phyloP scores from a whole-genome alignment of 2,888 invertebrate species.

The Drosophila austrosaltans region DNA sequence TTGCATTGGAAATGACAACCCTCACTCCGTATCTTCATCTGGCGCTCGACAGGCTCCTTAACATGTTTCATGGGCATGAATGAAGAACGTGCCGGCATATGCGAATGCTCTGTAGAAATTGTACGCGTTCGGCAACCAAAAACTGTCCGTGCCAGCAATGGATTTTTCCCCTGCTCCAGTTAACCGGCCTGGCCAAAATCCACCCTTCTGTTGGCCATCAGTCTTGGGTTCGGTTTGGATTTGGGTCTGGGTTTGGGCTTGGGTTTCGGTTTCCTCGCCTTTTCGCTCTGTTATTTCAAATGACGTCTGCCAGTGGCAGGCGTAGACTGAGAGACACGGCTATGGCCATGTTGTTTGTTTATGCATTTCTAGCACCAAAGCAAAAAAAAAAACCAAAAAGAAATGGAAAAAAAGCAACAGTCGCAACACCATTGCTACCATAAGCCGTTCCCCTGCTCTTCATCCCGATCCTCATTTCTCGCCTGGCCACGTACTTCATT shows the following conservation, averaged over 20 bases:
- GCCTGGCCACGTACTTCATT: conserved; percentile 67
- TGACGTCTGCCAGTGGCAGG: conserved; percentile 38
- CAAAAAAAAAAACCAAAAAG: conserved; percentile 4
- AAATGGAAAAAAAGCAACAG: conserved; percentile 55
- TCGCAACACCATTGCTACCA: conserved; percentile 37
- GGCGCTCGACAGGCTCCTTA: conserved; percentile 53
- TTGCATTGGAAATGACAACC: conserved; percentile 71
- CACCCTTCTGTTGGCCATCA: background rate
- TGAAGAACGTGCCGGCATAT: conserved; percentile 69
- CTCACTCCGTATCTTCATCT: conserved; percentile 27
- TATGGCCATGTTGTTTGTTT: conserved; percentile 55
- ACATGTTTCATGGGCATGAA: conserved; percentile 71
- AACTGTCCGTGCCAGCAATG: conserved; percentile 35
- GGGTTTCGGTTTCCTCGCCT: conserved; percentile 29
- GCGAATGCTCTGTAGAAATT: conserved; percentile 24
- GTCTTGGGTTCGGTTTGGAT: conserved; percentile 1
- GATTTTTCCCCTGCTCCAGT: background rate
- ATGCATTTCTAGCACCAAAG: conserved; percentile 64
- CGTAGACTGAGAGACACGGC: conserved; percentile 29
- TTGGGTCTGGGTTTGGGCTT: background rate
- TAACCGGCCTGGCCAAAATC: background rate
- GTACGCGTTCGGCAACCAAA: conserved; percentile 39
- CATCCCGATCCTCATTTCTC: background rate
- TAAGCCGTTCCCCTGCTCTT: background rate
- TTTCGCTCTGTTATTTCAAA: conserved; percentile 58